A percentile compares a stretch with the other conserved stretches of the same genome.
phyloP scores from a whole-genome alignment of 2,113 vertebrate species.

The Tragelaphus scriptus region DNA sequence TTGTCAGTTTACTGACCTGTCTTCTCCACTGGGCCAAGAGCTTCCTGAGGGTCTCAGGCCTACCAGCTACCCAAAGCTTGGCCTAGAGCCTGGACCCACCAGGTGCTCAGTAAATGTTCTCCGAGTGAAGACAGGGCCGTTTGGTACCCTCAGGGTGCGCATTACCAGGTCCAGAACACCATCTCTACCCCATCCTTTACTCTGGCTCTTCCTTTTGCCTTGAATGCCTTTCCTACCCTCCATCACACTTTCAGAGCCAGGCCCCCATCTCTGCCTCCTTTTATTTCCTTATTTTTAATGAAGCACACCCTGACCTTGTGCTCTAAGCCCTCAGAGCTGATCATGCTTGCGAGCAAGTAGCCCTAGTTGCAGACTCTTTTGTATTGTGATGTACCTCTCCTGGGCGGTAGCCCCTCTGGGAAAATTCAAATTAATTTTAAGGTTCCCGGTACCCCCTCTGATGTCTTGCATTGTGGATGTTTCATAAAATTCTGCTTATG shows the following conservation, averaged over 20 bases:
- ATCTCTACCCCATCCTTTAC: background rate
- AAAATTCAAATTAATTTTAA: background rate
- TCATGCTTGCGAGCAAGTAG: background rate
- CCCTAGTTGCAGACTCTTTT: background rate
- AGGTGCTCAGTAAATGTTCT: background rate
- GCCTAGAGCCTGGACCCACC: background rate
- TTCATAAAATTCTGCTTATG: background rate
- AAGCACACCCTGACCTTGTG: background rate
- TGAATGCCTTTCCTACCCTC: background rate
- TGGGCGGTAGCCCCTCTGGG: background rate
- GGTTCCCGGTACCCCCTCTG: background rate
- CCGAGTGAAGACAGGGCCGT: background rate
- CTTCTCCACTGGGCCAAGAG: background rate
- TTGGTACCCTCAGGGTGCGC: background rate
- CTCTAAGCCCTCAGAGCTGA: background rate
- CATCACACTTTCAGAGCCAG: background rate
- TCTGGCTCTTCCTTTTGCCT: background rate
- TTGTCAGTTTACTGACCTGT: background rate
- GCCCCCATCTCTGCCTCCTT: background rate
- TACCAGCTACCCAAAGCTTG: background rate
- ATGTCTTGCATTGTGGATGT: background rate
- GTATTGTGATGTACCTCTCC: background rate
- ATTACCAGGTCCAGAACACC: background rate
- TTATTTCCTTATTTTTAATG: background rate
- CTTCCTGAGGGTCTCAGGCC: background rate